Evolutionary conservation across 2,113 vertebrate species (phyloP).

Genomic region (Gracilinanus agilis): DNA sequence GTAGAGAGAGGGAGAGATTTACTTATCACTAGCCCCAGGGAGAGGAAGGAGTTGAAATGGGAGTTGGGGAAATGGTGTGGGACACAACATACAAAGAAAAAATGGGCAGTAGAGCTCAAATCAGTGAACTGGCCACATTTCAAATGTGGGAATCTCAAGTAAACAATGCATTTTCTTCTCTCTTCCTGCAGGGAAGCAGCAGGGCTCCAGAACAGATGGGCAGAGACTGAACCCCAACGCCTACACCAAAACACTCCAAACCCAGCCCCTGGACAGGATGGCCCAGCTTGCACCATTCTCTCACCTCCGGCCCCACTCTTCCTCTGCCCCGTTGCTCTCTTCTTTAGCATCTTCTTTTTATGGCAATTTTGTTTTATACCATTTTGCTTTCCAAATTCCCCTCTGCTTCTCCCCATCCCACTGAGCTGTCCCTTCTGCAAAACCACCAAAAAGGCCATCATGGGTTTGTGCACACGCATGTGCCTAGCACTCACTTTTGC

Average conservation of each 20-base stretch:
- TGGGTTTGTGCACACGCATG: accelerated
- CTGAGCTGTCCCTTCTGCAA: not conserved
- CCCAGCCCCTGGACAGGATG: not conserved
- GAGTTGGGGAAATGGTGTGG: not conserved
- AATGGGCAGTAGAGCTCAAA: not conserved
- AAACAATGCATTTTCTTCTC: not conserved
- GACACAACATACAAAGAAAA: not conserved
- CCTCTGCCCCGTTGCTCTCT: not conserved
- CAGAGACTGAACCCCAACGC: not conserved
- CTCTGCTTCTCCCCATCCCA: not conserved
- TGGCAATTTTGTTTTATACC: not conserved
- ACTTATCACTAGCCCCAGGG: not conserved
- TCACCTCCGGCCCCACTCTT: accelerated
- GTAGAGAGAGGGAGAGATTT: not conserved
- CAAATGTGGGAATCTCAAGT: not conserved
- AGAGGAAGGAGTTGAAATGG: not conserved
- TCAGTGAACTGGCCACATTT: not conserved
- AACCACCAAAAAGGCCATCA: not conserved
- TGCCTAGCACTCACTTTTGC: slow-evolving; percentile 91
- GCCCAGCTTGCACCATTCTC: not conserved
- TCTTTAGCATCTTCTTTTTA: not conserved
- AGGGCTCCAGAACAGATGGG: not conserved
- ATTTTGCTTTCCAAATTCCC: not conserved
- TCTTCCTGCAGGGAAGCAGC: not conserved
- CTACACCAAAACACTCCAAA: not conserved